Conservation (phyloP, 2,888 invertebrate species). For the Koerneria pararmatus region DNA sequence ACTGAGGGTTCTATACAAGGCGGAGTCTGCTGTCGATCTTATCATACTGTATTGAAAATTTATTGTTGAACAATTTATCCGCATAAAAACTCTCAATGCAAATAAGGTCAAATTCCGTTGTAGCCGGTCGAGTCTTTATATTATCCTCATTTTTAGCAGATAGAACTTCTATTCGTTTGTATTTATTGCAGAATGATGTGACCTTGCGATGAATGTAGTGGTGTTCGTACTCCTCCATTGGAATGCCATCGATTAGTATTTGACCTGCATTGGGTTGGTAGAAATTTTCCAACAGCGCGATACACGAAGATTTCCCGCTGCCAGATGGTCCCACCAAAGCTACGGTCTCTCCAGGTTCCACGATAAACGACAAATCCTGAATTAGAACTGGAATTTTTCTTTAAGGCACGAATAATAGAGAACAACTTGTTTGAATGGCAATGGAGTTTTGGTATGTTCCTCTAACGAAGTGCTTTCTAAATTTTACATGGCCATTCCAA, state of each 20-base stretch:
- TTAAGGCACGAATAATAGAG: not conserved
- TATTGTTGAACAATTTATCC: no score
- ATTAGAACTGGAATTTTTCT: slow-evolving; percentile 4
- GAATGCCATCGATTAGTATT: slow-evolving; percentile 60
- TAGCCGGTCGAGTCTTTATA: not conserved
- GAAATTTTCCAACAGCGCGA: slow-evolving; percentile 63
- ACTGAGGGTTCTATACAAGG: no score
- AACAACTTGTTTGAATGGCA: no score
- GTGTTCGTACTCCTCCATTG: slow-evolving; percentile 61
- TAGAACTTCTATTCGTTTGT: not conserved
- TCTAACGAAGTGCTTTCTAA: no score
- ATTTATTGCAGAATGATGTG: not conserved
- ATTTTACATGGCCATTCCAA: no score
- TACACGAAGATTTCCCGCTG: slow-evolving; percentile 63
- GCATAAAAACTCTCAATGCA: no score
- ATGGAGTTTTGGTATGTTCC: no score
- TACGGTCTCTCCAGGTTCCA: slow-evolving; percentile 62
- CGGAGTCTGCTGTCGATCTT: not conserved
- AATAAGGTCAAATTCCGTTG: not conserved
- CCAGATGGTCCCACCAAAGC: slow-evolving; percentile 62
- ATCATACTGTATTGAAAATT: not conserved
- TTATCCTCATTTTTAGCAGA: not conserved
- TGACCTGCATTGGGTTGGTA: slow-evolving; percentile 61
- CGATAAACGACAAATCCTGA: slow-evolving; percentile 61
- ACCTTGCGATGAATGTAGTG: slow-evolving; percentile 62